A percentile compares a stretch with the other conserved stretches of the same genome.
These are phyloP conservation scores for Zaprionus lineosus DNA, from an alignment of 2,888 invertebrate genomes.

Conservation along the genomic window DNA sequence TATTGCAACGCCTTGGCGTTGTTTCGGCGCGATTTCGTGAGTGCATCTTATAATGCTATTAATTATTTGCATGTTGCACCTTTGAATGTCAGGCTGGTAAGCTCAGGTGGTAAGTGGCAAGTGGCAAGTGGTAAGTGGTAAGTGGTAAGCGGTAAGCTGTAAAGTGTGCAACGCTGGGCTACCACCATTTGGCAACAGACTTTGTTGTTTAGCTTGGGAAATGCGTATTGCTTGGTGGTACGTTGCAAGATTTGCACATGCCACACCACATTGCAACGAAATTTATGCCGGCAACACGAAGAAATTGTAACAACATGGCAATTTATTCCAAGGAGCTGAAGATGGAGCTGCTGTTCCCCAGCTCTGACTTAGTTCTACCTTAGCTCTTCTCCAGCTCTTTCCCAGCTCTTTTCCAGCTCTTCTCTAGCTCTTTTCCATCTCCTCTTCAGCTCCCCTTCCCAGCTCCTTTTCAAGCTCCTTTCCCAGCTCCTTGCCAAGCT, in stretches of 20 bases:
- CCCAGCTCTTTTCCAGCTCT: too few species aligned
- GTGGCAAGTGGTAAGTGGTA: slow-evolving; percentile 6
- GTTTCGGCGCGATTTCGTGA: slow-evolving; percentile 82
- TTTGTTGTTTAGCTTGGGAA: slow-evolving; percentile 20
- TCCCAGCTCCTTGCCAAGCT: too few species aligned
- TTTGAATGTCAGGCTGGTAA: slow-evolving; percentile 76
- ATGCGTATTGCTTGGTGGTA: slow-evolving; percentile 51
- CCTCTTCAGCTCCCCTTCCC: too few species aligned
- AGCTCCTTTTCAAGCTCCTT: too few species aligned
- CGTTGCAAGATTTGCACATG: slow-evolving; percentile 38
- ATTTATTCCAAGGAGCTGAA: slow-evolving; percentile 65
- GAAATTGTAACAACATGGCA: slow-evolving; percentile 78
- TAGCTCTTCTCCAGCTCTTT: too few species aligned
- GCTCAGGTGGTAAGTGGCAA: slow-evolving; percentile 14
- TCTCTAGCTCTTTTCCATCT: too few species aligned
- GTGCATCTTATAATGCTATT: slow-evolving; percentile 83
- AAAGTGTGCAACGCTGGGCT: slow-evolving; percentile 8
- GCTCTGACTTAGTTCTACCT: too few species aligned
- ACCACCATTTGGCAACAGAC: slow-evolving; percentile 17
- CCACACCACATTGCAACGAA: slow-evolving; percentile 39
- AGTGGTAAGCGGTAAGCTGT: too few species aligned
- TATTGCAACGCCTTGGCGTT: slow-evolving; percentile 79
- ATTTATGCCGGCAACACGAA: slow-evolving; percentile 75
- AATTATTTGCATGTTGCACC: slow-evolving; percentile 83
- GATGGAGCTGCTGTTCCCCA: slow-evolving; percentile 3